phyloP scores from a whole-genome alignment of 2,113 vertebrate genomes.

The Myrmophylax atrothorax region DNA sequence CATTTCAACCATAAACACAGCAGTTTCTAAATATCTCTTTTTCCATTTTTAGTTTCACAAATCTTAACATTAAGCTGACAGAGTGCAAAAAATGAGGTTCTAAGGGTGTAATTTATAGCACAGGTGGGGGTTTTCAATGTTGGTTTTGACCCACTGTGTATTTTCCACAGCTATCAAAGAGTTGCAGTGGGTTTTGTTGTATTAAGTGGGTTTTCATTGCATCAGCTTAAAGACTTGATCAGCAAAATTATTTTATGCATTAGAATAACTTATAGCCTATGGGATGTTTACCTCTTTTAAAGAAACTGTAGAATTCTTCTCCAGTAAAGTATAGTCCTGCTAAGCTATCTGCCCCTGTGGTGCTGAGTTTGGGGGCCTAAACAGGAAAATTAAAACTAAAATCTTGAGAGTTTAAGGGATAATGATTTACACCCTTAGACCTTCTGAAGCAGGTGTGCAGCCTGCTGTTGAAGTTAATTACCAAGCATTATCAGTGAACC shows the following conservation, averaged over 20 bases:
- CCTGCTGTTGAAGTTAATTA: conserved; percentile 49
- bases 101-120: background rate
- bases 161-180: background rate
- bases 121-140: accelerated
- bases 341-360: background rate
- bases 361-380: background rate
- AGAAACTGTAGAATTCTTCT: background rate
- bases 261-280: background rate
- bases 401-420: background rate
- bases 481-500: background rate
- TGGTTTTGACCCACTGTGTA: background rate
- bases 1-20: background rate
- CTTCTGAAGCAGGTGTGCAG: conserved; percentile 27
- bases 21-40: background rate
- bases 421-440: background rate
- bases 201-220: no score
- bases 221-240: background rate
- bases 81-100: background rate
- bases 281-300: background rate
- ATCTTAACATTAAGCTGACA: background rate
- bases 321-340: background rate
- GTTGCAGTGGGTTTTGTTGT: background rate
- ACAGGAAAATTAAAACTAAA: conserved; percentile 12
- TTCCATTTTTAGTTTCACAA: background rate
- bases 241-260: background rate